Conservation (phyloP, 2,888 invertebrate genomes). For the Pachymerium ferrugineum region DNA sequence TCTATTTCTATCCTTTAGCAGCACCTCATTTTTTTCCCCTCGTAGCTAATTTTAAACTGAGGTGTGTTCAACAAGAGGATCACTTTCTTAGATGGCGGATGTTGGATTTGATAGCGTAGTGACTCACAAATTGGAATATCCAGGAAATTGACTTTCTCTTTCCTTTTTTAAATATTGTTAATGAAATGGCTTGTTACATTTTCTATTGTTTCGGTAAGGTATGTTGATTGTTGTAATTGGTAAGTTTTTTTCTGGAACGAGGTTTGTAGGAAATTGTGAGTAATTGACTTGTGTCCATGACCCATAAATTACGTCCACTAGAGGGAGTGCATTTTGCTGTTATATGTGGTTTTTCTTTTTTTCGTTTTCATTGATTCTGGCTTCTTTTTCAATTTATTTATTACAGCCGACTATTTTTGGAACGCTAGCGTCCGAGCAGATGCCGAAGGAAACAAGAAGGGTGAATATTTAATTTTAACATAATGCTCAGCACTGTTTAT, state of each 20-base stretch:
- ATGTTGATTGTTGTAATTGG: neutral
- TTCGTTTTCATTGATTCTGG: too few relatives aligned
- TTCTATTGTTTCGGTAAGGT: constrained; percentile 1
- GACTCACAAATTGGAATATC: neutral
- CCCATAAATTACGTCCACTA: neutral
- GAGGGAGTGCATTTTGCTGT: neutral
- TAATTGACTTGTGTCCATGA: neutral
- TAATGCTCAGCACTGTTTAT: too few relatives aligned
- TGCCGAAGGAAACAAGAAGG: constrained; percentile 44
- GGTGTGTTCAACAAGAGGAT: neutral
- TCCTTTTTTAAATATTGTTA: neutral
- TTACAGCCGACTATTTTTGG: constrained; percentile 61
- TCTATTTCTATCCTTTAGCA: too few relatives aligned
- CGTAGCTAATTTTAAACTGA: too few relatives aligned
- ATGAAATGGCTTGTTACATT: neutral
- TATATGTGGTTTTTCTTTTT: neutral
- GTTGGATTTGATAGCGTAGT: neutral
- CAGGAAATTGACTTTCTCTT: neutral
- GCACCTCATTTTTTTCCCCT: too few relatives aligned
- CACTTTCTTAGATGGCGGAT: constrained; percentile 1
- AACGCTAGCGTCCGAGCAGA: constrained; percentile 53
- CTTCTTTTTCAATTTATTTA: constrained; percentile 42
- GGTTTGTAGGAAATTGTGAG: neutral
- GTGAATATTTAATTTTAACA: neutral
- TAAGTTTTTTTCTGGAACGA: constrained; percentile 17